Evolutionary conservation across 2,797 vertebrate species (phyloP), one percentile per base, ranked within the genome.

Genomic region (Pipistrellus pipistrellus): DNA sequence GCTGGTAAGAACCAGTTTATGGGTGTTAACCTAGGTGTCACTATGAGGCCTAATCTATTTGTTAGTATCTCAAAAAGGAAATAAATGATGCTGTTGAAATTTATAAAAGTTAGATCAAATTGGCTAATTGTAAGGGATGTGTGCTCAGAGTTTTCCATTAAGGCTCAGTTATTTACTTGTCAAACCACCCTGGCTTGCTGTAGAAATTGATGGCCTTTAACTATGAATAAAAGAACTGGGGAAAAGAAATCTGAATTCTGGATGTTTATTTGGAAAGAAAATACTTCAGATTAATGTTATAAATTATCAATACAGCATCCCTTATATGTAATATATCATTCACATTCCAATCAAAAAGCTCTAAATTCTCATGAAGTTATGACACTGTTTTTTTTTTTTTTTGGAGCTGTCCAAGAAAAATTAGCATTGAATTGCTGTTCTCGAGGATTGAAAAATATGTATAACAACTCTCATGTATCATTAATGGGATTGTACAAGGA

Each of bases 181-280:
- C 55, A 62, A 35, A 62, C 62, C 12, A 85, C 13, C 18, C 46
- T 46, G 14, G 88, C 59, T 88, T 77, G 11, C 46, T 82, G 8
- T 81, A 71, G 27, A 91, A 95, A 66, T 44, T 46, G 80, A 75
- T 71, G 51, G 30, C 46, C 14, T 93, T 82, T 38, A 72, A 64
- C 62, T 85, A 38, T 18, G 27, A 76, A 25, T 81, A 72, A 76
- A 32, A 75, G 27, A 12, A 46, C 27, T 59, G 23, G 35, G 44
- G 23, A 53, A 90, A 83, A 93, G 32, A 77, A 81, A 84, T 17
- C 30, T 64, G 48, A 92, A 41, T 55, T 18, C 27, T 71, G 13
- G 32, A 25, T 57, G 23, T 95, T 91, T 87, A 78, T 78, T 69
- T 88, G 72, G 44, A 88, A 86, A 72, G 71, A 20, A 32, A 35